These are phyloP conservation scores for Phycodurus eques DNA, from an alignment of 2,113 vertebrate genomes.

Conservation along the genomic window DNA sequence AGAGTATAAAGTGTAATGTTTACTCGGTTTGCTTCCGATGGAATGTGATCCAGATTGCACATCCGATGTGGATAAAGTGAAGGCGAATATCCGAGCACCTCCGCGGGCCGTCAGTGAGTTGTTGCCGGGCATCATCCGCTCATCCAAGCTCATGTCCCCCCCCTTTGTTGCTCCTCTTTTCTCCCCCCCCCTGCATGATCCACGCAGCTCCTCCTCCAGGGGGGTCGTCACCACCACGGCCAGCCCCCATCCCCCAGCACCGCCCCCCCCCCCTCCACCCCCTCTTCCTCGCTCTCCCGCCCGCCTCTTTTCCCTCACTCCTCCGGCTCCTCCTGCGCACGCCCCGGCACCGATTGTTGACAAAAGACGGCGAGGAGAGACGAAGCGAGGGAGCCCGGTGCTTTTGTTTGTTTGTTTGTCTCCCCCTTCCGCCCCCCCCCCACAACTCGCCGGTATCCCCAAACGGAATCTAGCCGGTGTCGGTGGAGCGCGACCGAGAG, in stretches of 20 bases:
- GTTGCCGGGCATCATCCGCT: neutral
- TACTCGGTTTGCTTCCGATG: too few relatives aligned
- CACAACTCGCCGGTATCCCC: neutral
- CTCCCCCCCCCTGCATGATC: constrained; percentile 56
- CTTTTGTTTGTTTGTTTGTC: neutral
- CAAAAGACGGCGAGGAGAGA: constrained; percentile 72
- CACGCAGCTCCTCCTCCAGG: constrained; percentile 60
- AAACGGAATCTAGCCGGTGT: constrained; percentile 17
- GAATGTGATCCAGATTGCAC: too few relatives aligned
- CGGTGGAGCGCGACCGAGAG: constrained; percentile 33
- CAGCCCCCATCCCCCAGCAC: constrained; percentile 49
- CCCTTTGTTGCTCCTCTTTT: neutral
- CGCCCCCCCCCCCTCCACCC: constrained; percentile 37
- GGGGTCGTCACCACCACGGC: constrained; percentile 63
- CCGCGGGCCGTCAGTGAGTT: neutral
- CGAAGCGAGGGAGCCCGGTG: constrained; percentile 46
- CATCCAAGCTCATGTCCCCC: too few relatives aligned
- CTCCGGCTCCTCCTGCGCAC: constrained; percentile 60
- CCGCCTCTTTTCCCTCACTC: constrained; percentile 5
- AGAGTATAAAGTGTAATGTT: too few relatives aligned
- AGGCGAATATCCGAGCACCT: neutral
- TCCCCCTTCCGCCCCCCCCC: neutral
- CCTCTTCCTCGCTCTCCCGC: constrained; percentile 11
- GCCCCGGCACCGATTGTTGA: constrained; percentile 73
- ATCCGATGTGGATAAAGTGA: neutral